Conservation (phyloP, 2,888 invertebrate species). For the Drosophila buzzatii region DNA sequence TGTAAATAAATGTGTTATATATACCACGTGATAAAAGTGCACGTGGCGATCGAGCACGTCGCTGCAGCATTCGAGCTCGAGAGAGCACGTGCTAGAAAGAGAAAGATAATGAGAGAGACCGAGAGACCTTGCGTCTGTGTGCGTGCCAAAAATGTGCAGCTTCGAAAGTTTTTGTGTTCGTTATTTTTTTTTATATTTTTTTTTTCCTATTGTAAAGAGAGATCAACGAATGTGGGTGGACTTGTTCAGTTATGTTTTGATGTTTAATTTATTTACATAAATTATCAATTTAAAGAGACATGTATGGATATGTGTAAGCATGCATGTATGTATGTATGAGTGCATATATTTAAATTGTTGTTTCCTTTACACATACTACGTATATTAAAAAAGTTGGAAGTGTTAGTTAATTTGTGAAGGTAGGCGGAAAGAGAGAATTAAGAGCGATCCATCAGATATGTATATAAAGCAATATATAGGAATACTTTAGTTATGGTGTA, state of each 20-base stretch:
- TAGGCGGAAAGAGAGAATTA: not conserved
- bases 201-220: not conserved
- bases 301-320: not conserved
- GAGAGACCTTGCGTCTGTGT: slow-evolving; percentile 1
- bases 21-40: slow-evolving; percentile 55
- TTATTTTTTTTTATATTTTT: not conserved
- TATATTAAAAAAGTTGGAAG: not conserved
- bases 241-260: not conserved
- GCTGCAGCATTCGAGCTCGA: slow-evolving; percentile 12
- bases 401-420: not conserved
- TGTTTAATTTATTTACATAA: not conserved
- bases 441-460: not conserved
- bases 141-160: slow-evolving; percentile 28
- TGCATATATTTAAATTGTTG: not conserved
- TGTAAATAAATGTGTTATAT: not conserved
- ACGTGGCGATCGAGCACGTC: slow-evolving; percentile 46
- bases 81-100: not conserved
- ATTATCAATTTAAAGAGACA: not conserved
- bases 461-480: not conserved
- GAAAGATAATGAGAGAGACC: no score
- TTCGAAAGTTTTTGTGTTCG: slow-evolving; percentile 20
- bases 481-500: not conserved
- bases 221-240: not conserved
- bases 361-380: not conserved
- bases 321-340: no score